Evolutionary conservation across 2,113 vertebrate species (phyloP), one percentile per base, ranked within the genome.

Genomic region (Neolamprologus ventralis): DNA sequence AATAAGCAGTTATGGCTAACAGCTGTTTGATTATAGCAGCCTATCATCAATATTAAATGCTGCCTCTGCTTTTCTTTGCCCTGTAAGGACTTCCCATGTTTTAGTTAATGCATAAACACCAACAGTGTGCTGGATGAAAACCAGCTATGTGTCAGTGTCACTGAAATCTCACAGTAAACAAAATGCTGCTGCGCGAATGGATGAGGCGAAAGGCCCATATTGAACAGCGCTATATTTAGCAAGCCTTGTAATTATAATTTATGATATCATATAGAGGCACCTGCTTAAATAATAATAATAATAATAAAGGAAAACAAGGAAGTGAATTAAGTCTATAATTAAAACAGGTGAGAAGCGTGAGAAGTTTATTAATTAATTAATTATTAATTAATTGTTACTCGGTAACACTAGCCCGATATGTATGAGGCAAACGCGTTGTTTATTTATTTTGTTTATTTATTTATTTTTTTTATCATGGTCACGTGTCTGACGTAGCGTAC

Each of bases 21-120:
- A 90, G 90, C 90, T 92, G 87, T 86, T 88, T 92, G 88, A 93
- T 93, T 90, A 87, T 49, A 89, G 87, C 86, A 63, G 89, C 80
- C 60, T 85, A 83, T 88, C 88, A 93, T 92, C 87, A 90, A 91
- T 91, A 88, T 85, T 89, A 90, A 89, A 92, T 21, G 80, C 55
- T 81, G 82, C 85, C 81, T 83, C 49, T 87, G 88, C 57, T 51
- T 75, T 71, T 83, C 42, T 81, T 9, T 51, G 85, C 54, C 73
- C 80, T 65, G 83, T 60, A 16, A 81, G 79, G 84, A 88, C 65
- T 85, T 47, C 80, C 83, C 85, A 40, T 68, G 87, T 86, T 88
- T 88, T 80, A 90, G 63, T 88, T 81, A 83, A 88, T 35, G 68
- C 88, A 86, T 6, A 87, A 88, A 92, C 92, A 89, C 21, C 78